phyloP scores from a whole-genome alignment of 2,888 invertebrate genomes.

The Orchestes rusci region DNA sequence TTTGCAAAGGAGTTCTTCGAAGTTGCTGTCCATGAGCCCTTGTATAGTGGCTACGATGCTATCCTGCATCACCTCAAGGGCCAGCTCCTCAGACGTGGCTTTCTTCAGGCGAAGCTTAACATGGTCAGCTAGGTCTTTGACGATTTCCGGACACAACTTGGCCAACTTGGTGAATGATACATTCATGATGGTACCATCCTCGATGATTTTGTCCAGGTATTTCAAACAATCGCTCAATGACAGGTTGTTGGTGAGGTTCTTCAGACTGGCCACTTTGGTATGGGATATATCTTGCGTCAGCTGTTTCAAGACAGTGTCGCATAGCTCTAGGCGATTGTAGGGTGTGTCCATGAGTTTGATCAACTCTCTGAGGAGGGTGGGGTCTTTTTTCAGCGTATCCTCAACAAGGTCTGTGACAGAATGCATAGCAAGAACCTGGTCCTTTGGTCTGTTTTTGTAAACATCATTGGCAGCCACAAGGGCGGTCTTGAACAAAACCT shows the following conservation, averaged over 20 bases:
- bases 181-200: conserved; percentile 54
- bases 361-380: conserved; percentile 35
- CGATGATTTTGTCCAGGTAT: conserved; percentile 56
- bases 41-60: conserved; percentile 60
- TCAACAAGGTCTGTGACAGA: conserved; percentile 38
- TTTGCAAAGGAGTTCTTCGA: conserved; percentile 50
- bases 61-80: conserved; percentile 57
- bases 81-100: conserved; percentile 57
- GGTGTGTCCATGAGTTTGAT: conserved; percentile 38
- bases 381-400: conserved; percentile 36
- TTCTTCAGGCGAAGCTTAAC: conserved; percentile 55
- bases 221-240: conserved; percentile 52
- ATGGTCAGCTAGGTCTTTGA: conserved; percentile 53
- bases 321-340: conserved; percentile 39
- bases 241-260: conserved; percentile 26
- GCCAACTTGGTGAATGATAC: conserved; percentile 59
- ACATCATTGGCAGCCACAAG: conserved; percentile 42
- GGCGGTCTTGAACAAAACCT: conserved; percentile 40
- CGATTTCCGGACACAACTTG: conserved; percentile 51
- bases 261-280: conserved; percentile 58
- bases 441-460: conserved; percentile 41
- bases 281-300: conserved; percentile 48
- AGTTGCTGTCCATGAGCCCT: conserved; percentile 51
- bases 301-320: conserved; percentile 38
- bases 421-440: conserved; percentile 41